Conservation (phyloP, 1,140 invertebrate genomes). For the Scylla paramamosain region DNA sequence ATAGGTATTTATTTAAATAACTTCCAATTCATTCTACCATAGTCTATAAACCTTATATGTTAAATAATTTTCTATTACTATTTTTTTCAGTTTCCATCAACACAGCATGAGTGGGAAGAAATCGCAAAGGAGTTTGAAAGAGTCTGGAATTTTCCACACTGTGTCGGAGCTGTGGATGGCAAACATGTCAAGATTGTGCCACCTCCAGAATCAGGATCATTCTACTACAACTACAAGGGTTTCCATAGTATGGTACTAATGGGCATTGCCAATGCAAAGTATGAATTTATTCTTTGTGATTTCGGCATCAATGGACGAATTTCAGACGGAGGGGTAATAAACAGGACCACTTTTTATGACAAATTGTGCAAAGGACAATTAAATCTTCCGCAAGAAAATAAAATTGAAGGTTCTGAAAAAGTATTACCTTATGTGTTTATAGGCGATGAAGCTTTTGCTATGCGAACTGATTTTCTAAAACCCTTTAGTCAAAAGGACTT, state of each 20-base stretch:
- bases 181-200: constrained; percentile 15
- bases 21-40: constrained; percentile 11
- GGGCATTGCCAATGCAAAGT: constrained; percentile 28
- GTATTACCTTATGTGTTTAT: background rate
- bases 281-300: background rate
- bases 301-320: background rate
- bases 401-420: background rate
- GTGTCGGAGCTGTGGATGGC: background rate
- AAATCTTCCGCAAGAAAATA: background rate
- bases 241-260: constrained; percentile 21
- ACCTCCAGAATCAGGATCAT: background rate
- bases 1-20: constrained; percentile 18
- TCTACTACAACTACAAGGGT: constrained; percentile 23
- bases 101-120: constrained; percentile 27
- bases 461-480: background rate
- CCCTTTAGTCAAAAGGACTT: background rate
- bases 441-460: constrained; percentile 40
- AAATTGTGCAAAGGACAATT: background rate
- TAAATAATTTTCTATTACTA: background rate
- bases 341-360: constrained; percentile 10
- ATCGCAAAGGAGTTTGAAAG: constrained; percentile 38
- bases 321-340: constrained; percentile 32
- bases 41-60: constrained; percentile 38
- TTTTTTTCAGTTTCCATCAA: constrained; percentile 39
- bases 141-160: constrained; percentile 33